Base-by-base conservation (phyloP, 2,113 vertebrate species). In the Daphoenositta chrysoptera region DNA sequence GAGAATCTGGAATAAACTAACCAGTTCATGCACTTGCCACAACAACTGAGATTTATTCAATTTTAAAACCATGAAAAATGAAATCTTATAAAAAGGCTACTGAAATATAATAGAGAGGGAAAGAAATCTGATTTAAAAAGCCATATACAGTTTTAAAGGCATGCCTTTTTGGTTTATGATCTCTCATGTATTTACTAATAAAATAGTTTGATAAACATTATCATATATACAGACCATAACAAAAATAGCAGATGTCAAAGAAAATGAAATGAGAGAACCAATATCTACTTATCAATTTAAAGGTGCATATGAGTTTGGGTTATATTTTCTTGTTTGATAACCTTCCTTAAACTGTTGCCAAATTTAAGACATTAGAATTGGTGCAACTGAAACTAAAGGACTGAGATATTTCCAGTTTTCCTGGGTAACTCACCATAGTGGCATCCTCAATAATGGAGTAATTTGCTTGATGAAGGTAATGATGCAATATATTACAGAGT, bases 401-500 rank as follows among this genome's bases (percentile, higher is more conserved):
- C 14, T 14, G 31, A 82, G 10, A n/a, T 37, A 51, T 35, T 79
- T 71, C 18, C 23, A 45, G 51, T 83, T 89, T 70, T 79, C 84
- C 37, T 28, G 22, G 10, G 24, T 48, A 75, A 96, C 98, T 98
- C 72, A 99, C 99, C 99, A 99, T 99, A 73, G 99, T 99, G 19
- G 99, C 99, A 57, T 99, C 99, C 81, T 99, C 99, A 56, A 99
- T 99, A 90, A 99, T 58, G 17, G 99, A 98, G 95, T 99, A 99
- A 93, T 99, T 99, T 3, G 99, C 99, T 96, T 99, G 99, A 85
- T 99, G 99, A 72, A 99, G 98, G 84, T 99, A 99, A 92, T 99
- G 99, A 92, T 99, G 99, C 37, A 99, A 97, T 95, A 99, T 99
- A 87, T 99, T 99, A 84, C 99, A 99, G 3, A 99, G 97, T 76